Evolutionary conservation across 2,113 vertebrate species (phyloP).

Genomic region (Nyctibius bracteatus): DNA sequence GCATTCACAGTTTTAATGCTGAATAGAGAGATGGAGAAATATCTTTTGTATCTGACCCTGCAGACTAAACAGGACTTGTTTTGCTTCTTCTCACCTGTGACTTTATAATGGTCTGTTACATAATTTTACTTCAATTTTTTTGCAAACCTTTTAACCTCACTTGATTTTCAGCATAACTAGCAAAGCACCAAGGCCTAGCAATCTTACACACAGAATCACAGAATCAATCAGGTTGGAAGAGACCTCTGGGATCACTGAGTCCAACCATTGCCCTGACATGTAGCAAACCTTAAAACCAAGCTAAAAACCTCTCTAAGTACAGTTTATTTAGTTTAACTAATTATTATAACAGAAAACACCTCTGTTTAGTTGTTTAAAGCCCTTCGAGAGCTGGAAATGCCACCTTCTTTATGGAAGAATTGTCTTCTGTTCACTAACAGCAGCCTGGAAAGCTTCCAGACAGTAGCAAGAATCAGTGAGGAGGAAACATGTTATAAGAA

Average conservation of each 20-base stretch:
- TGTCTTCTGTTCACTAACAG: neutral
- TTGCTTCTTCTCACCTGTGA: neutral
- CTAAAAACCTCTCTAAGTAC: neutral
- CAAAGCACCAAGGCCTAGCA: neutral
- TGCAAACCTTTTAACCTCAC: neutral
- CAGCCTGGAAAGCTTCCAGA: constrained; percentile 38
- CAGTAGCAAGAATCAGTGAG: constrained; percentile 16
- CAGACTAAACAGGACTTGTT: neutral
- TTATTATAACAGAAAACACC: neutral
- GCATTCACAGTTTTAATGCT: neutral
- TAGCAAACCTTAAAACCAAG: neutral
- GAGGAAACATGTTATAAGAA: neutral
- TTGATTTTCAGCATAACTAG: neutral
- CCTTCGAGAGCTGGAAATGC: neutral
- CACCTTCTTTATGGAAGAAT: neutral
- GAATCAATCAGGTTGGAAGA: no score
- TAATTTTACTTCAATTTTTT: neutral
- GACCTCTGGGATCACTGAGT: no score
- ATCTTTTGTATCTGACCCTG: neutral
- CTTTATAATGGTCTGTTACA: neutral
- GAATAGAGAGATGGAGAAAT: neutral
- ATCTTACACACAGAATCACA: no score
- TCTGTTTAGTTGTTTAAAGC: neutral
- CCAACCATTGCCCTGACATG: no score
- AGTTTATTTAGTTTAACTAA: neutral